Conservation (phyloP, 2,113 vertebrate genomes). For the Hiodon tergisus region DNA sequence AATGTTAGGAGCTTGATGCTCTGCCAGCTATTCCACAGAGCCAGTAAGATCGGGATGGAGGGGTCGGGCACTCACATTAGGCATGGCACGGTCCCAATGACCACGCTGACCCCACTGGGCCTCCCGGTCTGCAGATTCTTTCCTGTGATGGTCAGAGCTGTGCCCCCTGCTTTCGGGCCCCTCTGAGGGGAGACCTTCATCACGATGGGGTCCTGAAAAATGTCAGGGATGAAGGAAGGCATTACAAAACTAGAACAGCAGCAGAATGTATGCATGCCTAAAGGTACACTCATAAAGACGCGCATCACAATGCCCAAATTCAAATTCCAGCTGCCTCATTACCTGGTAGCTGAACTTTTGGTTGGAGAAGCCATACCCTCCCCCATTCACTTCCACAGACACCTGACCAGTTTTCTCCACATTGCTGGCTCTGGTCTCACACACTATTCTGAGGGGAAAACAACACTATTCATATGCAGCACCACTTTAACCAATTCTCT, state of each 20-base stretch:
- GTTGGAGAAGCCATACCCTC: slow-evolving; percentile 73
- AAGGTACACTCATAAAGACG: no score
- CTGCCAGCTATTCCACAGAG: background rate
- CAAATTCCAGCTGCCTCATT: slow-evolving; percentile 15
- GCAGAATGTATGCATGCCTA: background rate
- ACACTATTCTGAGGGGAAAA: slow-evolving; percentile 75
- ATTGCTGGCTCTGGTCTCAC: slow-evolving; percentile 67
- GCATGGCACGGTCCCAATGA: slow-evolving; percentile 79
- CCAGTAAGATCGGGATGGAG: background rate
- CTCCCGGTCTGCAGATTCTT: slow-evolving; percentile 81
- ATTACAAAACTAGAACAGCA: background rate
- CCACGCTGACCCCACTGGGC: slow-evolving; percentile 70
- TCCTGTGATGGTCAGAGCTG: slow-evolving; percentile 76
- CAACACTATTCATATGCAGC: background rate
- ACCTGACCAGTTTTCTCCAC: slow-evolving; percentile 66
- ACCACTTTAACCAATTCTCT: background rate
- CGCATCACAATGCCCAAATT: background rate
- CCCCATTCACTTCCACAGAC: slow-evolving; percentile 76
- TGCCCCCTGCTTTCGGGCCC: slow-evolving; percentile 87
- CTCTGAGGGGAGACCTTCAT: slow-evolving; percentile 71
- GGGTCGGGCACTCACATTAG: slow-evolving; percentile 67
- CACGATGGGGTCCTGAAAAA: slow-evolving; percentile 78
- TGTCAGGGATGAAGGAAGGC: background rate
- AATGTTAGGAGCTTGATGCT: background rate
- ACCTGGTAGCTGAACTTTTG: slow-evolving; percentile 89